Conservation (phyloP, 2,888 invertebrate species). For the Carabus problematicus region DNA sequence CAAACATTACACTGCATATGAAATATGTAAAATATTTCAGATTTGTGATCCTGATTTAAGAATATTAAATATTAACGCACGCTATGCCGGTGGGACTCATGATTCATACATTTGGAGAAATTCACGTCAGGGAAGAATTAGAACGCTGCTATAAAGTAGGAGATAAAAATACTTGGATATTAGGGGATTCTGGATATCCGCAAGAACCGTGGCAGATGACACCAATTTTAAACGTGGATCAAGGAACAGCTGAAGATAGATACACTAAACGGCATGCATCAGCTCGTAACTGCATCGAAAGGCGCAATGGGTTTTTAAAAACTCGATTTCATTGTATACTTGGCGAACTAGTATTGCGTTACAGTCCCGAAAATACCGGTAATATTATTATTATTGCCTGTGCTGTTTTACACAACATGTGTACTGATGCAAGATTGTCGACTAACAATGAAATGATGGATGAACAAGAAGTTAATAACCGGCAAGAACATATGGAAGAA, state of each 20-base stretch:
- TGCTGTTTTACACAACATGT: no score
- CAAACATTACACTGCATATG: not conserved
- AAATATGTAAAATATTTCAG: not conserved
- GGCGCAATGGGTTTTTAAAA: no score
- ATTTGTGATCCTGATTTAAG: conserved; percentile 6
- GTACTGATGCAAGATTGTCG: no score
- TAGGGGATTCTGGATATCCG: conserved; percentile 43
- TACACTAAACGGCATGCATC: conserved; percentile 28
- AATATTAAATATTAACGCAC: conserved; percentile 8
- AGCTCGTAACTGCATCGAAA: no score
- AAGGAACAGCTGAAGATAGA: conserved; percentile 26
- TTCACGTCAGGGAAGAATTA: not conserved
- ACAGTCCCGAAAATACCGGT: no score
- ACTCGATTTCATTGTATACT: no score
- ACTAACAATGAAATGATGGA: no score
- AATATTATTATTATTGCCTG: no score
- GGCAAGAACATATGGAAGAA: no score
- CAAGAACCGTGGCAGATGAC: conserved; percentile 37
- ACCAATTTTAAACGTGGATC: conserved; percentile 28
- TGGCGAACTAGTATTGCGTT: no score
- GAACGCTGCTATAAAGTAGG: not conserved
- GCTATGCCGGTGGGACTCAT: conserved; percentile 10
- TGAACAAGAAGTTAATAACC: no score
- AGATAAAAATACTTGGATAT: not conserved
- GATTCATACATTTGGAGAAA: conserved; percentile 10